phyloP scores from a whole-genome alignment of 2,888 invertebrate genomes.

The Phorcus lineatus region DNA sequence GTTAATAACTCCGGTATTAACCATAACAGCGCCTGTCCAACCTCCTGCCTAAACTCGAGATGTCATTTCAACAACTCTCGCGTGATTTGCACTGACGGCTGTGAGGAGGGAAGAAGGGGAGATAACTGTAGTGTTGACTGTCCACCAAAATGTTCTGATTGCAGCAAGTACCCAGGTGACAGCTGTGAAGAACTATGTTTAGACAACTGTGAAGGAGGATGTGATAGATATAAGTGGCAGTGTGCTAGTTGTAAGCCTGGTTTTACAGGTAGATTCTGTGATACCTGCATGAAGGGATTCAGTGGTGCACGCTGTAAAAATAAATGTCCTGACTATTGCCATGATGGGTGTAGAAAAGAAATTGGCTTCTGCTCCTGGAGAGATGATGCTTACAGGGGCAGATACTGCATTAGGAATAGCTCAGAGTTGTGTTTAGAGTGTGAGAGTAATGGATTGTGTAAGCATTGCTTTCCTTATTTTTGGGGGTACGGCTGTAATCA shows the following conservation, averaged over 20 bases:
- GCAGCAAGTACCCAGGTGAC: background rate
- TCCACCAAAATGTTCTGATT: background rate
- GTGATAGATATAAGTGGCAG: background rate
- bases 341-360: too few relatives aligned
- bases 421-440: too few relatives aligned
- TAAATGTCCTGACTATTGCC: too few relatives aligned
- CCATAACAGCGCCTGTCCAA: background rate
- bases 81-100: constrained; percentile 39
- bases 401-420: too few relatives aligned
- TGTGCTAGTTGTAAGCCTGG: background rate
- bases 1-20: too few relatives aligned
- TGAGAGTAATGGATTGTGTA: too few relatives aligned
- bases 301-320: too few relatives aligned
- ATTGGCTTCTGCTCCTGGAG: too few relatives aligned
- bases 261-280: background rate
- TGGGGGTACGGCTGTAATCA: too few relatives aligned
- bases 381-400: too few relatives aligned
- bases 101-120: constrained; percentile 39
- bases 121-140: constrained; percentile 20
- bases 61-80: constrained; percentile 34
- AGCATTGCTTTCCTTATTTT: too few relatives aligned
- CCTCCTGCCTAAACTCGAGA: background rate
- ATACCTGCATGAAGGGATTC: too few relatives aligned
- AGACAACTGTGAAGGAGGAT: background rate
- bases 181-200: background rate